Base-by-base conservation (phyloP, 2,888 invertebrate genomes). In the Monopis laevigella region DNA sequence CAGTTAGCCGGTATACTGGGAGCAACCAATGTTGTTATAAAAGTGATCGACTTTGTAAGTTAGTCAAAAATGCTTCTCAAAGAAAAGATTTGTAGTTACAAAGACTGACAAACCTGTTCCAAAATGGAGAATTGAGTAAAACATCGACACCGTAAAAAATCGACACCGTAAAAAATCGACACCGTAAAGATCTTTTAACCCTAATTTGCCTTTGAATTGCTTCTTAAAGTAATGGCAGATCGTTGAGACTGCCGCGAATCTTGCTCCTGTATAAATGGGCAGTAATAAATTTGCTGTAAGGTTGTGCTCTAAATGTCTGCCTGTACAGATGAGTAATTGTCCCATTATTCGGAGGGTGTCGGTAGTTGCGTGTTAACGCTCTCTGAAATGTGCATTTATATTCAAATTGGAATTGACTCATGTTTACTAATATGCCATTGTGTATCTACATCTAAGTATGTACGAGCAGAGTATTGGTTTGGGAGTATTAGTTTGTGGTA, bases 261-360 rank as follows among this genome's bases (percentile, higher is more conserved):
- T 55, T 64, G 58, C 56, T 53, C 52, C 46, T 53, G 59, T 62
- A 66, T 65, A 65, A 63, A 69, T 69, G 62, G 61, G 58, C 53
- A 59, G 55, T 58, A 62, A 65, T 63, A 66, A 64, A 55, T 59
- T 56, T 52, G 52, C 54, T 55, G 56, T 45, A 48, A 55, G 52
- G 53, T 51, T 47, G 49, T 48, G 52, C 50, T 48, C 48, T 46
- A 45, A 50, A 45, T 51, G 52, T 52, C 54, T 51, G 52, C 51
- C 54, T 51, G 50, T 29, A 45, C 47, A 52, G 59, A 57, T 59
- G 57, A 60, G 36, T 16, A 21, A 32, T 32, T n/a, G 32, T 10
- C 2, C 32, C 10, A 17, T 32, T 32, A 32, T 29, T 17, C 13
- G 7, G 32, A 32, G 16, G 7, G 17, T 14, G 10, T 29, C 14